phyloP scores from a whole-genome alignment of 2,113 vertebrate genomes.

The Gavialis gangeticus region DNA sequence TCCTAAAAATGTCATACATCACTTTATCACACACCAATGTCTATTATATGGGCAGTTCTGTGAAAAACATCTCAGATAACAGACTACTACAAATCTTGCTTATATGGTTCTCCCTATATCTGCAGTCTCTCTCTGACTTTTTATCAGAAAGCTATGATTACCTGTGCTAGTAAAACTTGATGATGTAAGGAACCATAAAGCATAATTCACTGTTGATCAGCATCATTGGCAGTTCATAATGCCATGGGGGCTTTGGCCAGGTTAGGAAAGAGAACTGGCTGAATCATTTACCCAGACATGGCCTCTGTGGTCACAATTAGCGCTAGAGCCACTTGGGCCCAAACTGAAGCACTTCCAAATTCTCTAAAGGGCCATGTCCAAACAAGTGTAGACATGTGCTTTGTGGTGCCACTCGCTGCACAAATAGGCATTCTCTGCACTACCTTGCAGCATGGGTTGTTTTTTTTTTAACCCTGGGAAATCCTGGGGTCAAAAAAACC shows the following conservation, averaged over 20 bases:
- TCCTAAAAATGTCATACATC: background rate
- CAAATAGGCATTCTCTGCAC: too few relatives aligned
- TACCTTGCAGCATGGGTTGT: too few relatives aligned
- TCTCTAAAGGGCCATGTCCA: background rate
- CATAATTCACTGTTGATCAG: background rate
- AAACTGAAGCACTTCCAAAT: background rate
- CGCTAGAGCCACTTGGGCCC: background rate
- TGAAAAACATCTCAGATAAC: too few relatives aligned
- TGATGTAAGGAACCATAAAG: too few relatives aligned
- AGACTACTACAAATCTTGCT: background rate
- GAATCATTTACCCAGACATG: background rate
- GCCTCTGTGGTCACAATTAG: background rate
- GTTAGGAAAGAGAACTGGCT: background rate
- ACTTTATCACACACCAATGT: background rate
- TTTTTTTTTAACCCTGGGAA: too few relatives aligned
- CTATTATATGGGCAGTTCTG: background rate
- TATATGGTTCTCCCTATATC: background rate
- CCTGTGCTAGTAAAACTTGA: background rate
- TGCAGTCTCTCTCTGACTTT: background rate
- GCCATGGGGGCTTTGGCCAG: background rate
- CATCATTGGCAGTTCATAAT: background rate
- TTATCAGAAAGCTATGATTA: background rate
- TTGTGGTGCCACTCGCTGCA: too few relatives aligned
- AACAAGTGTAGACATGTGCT: too few relatives aligned
- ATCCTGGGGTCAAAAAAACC: too few relatives aligned